Conservation (phyloP, 2,888 invertebrate genomes). For the Tetragonula carbonaria region DNA sequence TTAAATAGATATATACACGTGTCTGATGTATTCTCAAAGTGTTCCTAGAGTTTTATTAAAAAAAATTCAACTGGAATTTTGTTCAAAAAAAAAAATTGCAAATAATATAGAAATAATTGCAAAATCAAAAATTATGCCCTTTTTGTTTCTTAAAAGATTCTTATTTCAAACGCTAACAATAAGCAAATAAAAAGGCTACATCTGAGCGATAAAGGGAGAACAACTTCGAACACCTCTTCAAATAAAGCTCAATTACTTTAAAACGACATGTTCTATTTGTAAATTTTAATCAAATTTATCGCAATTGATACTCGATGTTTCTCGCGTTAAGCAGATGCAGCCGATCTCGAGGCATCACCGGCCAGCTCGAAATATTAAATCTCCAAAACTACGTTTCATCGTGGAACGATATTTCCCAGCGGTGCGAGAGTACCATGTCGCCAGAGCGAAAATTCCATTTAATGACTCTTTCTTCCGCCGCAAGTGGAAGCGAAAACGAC, state of each 20-base stretch:
- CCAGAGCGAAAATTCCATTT: not conserved
- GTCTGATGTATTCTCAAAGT: no score
- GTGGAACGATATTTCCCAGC: not conserved
- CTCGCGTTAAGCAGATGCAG: not conserved
- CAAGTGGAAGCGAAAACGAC: not conserved
- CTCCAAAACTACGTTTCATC: not conserved
- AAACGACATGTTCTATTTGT: not conserved
- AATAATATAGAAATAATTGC: no score
- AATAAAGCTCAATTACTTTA: not conserved
- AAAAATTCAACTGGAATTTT: no score
- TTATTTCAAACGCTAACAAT: no score
- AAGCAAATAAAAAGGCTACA: no score
- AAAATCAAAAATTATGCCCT: no score
- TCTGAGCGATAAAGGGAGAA: no score
- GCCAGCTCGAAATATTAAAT: not conserved
- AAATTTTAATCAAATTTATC: not conserved
- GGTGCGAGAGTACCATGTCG: not conserved
- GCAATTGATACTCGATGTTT: not conserved
- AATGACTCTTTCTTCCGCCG: slow-evolving; percentile 18
- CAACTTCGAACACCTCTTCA: not conserved
- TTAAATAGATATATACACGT: no score
- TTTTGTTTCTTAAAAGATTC: no score
- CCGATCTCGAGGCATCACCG: not conserved
- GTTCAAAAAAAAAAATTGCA: no score
- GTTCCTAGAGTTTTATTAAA: no score